Evolutionary conservation across 2,888 invertebrate species (phyloP).

Genomic region (Oasisia sp.): DNA sequence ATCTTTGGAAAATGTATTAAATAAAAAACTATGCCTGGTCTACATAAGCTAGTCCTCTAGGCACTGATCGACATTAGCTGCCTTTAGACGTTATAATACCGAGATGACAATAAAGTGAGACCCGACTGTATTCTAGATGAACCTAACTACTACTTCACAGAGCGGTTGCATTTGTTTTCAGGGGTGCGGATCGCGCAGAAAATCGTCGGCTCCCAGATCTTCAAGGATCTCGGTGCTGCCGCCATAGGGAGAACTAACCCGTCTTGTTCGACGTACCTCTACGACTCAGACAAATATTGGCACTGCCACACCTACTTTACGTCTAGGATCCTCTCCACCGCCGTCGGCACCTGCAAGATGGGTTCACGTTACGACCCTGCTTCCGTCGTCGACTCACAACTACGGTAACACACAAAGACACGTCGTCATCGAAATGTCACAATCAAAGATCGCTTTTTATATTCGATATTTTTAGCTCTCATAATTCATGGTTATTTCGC

Average conservation of each 20-base stretch:
- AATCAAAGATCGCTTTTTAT: background rate
- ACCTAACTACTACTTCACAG: too few relatives aligned
- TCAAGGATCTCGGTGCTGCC: background rate
- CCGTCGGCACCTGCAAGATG: constrained; percentile 80
- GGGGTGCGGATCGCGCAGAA: background rate
- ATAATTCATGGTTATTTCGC: too few relatives aligned
- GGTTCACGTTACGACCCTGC: constrained; percentile 66
- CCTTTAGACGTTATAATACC: too few relatives aligned
- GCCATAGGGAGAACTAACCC: background rate
- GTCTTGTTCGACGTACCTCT: background rate
- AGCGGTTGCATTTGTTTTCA: background rate
- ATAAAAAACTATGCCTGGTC: too few relatives aligned
- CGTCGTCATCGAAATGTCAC: background rate
- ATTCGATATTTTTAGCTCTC: too few relatives aligned
- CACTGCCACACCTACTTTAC: constrained; percentile 41
- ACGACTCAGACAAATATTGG: constrained; percentile 29
- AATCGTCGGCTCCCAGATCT: background rate
- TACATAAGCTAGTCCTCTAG: too few relatives aligned
- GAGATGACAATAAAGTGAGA: too few relatives aligned
- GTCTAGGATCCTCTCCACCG: constrained; percentile 71
- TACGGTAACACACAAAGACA: constrained; percentile 44
- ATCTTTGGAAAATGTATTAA: too few relatives aligned
- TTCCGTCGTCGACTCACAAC: constrained; percentile 76
- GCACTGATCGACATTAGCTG: too few relatives aligned
- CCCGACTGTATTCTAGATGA: too few relatives aligned